Base-by-base conservation (phyloP, 2,888 invertebrate species). In the Spilarctia lutea region DNA sequence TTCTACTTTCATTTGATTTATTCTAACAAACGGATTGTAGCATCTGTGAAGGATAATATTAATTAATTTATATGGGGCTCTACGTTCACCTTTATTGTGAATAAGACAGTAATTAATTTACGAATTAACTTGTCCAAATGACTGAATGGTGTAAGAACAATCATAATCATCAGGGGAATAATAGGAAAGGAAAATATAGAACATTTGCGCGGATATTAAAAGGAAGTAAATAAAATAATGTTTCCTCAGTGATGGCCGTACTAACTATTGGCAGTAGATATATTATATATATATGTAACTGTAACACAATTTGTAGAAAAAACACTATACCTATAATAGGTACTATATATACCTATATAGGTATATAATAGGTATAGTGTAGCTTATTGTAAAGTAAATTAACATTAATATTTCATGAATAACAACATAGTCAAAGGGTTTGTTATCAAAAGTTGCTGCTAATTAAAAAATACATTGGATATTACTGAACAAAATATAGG, bases 191-290 rank as follows among this genome's bases (percentile, higher is more conserved):
- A 83, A 86, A 87, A 82, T 82, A 80, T 80, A 78, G 78, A 76
- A 75, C 81, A 80, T 85, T 74, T 45, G 84, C 83, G 86, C 80
- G 80, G 82, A 84, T 85, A 87, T 87, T 88, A 90, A 86, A 87
- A 88, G 83, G 84, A 85, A 88, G 86, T 88, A 89, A 88, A 87
- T 89, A 88, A 89, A 88, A 84, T 87, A 87, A 87, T 85, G 81
- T 87, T 86, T 86, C 84, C 85, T 87, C 76, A 82, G 78, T 85
- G 86, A 83, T 85, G 83, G 80, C 73, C 77, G 84, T 83, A 85
- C 86, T 88, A 89, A 89, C 87, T 87, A 87, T 88, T 86, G 87
- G 87, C 87, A 84, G 79, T 85, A 85, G 80, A 86, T 84, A 79
- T 11, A 42, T 35, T 79, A 86, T 84, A 79, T 11, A 42, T 35